phyloP scores from a whole-genome alignment of 2,113 vertebrate species.

The Cephalopterus ornatus region DNA sequence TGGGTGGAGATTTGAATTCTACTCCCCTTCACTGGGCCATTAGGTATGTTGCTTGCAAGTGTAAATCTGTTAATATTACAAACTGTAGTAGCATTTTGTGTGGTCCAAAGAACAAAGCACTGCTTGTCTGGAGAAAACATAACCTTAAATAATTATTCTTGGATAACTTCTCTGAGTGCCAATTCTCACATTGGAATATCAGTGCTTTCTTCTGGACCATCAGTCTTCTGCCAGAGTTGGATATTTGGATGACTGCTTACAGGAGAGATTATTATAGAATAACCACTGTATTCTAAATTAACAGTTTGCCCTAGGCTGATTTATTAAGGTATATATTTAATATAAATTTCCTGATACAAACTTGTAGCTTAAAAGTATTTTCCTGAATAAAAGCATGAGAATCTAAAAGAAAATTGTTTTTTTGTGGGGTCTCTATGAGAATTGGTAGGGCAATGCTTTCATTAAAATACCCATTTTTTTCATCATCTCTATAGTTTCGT shows the following conservation, averaged over 20 bases:
- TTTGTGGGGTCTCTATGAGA: neutral
- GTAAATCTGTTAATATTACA: neutral
- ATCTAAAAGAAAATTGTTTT: neutral
- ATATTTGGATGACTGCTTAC: neutral
- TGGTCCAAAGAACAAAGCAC: neutral
- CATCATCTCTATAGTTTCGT: neutral
- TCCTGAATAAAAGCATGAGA: neutral
- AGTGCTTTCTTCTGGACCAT: neutral
- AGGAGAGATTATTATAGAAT: neutral
- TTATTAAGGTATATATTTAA: neutral
- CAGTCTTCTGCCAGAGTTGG: neutral
- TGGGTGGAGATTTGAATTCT: conserved; percentile 94
- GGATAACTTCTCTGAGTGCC: fast-evolving
- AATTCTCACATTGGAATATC: neutral
- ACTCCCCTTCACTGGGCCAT: conserved; percentile 97
- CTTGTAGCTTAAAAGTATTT: neutral
- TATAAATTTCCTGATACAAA: neutral
- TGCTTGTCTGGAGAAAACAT: neutral
- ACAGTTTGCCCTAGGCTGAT: neutral
- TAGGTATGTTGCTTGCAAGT: conserved; percentile 75
- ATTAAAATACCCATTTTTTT: neutral
- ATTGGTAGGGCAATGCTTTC: neutral
- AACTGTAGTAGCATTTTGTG: neutral
- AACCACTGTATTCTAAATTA: neutral
- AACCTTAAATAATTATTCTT: neutral